Base-by-base conservation (phyloP, 2,888 invertebrate species). In the Standfussiana lucernea region DNA sequence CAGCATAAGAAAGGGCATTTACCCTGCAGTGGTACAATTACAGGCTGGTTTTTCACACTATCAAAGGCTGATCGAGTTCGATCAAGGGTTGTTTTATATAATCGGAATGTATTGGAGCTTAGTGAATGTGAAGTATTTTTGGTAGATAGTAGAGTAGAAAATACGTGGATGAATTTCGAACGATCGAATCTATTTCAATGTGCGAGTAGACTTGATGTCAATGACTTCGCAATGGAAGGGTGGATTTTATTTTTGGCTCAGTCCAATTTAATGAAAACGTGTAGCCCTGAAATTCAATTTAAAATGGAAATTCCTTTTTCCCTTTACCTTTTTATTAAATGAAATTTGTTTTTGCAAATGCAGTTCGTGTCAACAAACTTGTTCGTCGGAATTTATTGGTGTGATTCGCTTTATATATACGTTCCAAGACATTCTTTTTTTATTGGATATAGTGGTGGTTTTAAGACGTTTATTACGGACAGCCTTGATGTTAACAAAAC, bases 161-260 rank as follows among this genome's bases (percentile, higher is more conserved):
- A 65, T 80, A 86, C 77, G 83, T 86, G 83, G 64, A 72, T 59
- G 59, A 86, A 83, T 56, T 86, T 66, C 15, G 37, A 80, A 76
- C 24, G 62, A 76, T 66, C 64, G 71, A 77, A 83, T 85, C 71
- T 82, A 83, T 83, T 69, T 64, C 37, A 47, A 62, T 69, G 64
- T 64, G 59, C 59, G 47, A 45, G 37, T 59, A 72, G 80, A 64
- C 71, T 62, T 59, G 71, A 83, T 69, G 86, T 80, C 86, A 86
- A 68, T 76, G 83, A 83, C 85, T 66, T 45, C 24, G 42, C 21
- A 66, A 45, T 80, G 13, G 66, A 64, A 65, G 64, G 62, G 66
- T 74, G 13, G 62, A 72, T 65, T 77, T 72, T 72, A 80, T 83
- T 86, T 80, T 77, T 68, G 71, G 37, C 47, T 68, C 71, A 73